Evolutionary conservation across 2,113 vertebrate species (phyloP), one percentile per base, ranked within the genome.

Genomic region (Zapornia atra): DNA sequence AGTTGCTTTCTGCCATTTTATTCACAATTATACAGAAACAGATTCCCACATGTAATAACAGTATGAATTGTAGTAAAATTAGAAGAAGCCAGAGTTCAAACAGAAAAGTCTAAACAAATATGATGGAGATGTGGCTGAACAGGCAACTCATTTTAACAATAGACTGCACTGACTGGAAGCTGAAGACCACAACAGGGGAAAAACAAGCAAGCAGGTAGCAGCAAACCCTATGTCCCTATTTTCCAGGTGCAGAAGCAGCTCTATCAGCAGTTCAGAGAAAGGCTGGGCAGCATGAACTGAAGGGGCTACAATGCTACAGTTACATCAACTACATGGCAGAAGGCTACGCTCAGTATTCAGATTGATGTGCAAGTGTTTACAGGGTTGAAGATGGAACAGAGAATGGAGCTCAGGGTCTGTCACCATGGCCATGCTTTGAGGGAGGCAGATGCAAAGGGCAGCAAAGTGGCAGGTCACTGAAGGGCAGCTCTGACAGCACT

Each of bases 291-390:
- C 28, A 7, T 4, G 7, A 83, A 24, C 20, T 8, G n/a, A 56
- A 72, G 63, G 13, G 61, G 36, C 11, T 61, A 66, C 11, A 8
- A 46, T 1, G 2, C 8, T 5, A n/a, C 3, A 7, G 22, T 54
- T 29, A n/a, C 6, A 16, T 0, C 0, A 1, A 68, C 14, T 25
- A 38, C 8, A 20, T 5, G 17, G 28, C 70, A 68, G 29, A 72
- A 46, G 16, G 13, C 31, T 82, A 15, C 22, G 25, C 65, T 54
- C 22, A 10, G 15, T 26, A 48, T 66, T 46, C 34, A 75, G 78
- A 16, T 0, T 8, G 9, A 8, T 0, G 12, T 48, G 6, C 8
- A 42, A 33, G 48, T 4, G 21, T 11, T 54, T 11, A 16, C 24
- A 36, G 33, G 29, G 42, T 29, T 72, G 60, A 53, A 75, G 66